Evolutionary conservation across 2,113 vertebrate species (phyloP).

Genomic region (Anseranas semipalmata): DNA sequence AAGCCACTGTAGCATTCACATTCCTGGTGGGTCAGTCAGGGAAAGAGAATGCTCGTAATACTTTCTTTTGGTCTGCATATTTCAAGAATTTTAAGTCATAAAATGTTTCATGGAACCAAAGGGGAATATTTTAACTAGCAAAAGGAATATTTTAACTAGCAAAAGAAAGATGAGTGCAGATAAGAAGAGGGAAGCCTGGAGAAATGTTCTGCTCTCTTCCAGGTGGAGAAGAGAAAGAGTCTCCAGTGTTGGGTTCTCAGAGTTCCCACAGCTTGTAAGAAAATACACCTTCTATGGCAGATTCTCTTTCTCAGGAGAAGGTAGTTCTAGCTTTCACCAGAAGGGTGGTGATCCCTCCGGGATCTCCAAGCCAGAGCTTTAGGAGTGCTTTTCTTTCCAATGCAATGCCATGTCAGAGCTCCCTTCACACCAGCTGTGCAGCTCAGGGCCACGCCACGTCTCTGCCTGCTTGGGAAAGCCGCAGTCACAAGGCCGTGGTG

Average conservation of each 20-base stretch:
- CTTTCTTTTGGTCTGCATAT: not conserved
- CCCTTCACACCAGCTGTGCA: not conserved
- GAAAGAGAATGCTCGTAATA: not conserved
- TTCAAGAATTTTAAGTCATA: not conserved
- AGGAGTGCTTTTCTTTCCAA: not conserved
- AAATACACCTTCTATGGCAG: not conserved
- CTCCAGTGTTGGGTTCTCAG: not conserved
- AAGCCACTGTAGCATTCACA: not conserved
- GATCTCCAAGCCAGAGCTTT: not conserved
- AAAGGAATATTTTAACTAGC: not conserved
- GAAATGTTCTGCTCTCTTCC: not conserved
- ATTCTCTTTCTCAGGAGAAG: not conserved
- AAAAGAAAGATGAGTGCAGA: not conserved
- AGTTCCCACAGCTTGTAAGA: not conserved
- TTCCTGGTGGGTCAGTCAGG: not conserved
- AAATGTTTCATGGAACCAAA: not conserved
- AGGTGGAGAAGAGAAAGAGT: not conserved
- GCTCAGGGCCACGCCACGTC: fast-evolving
- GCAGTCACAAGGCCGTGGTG: not conserved
- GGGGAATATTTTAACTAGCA: not conserved
- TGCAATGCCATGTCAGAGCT: not conserved
- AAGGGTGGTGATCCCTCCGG: too few species aligned
- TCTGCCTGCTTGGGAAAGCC: not conserved
- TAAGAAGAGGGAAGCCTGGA: not conserved
- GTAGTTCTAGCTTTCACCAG: not conserved